Base-by-base conservation (phyloP, 2,888 invertebrate species). In the Arrhopalites spinosus region DNA sequence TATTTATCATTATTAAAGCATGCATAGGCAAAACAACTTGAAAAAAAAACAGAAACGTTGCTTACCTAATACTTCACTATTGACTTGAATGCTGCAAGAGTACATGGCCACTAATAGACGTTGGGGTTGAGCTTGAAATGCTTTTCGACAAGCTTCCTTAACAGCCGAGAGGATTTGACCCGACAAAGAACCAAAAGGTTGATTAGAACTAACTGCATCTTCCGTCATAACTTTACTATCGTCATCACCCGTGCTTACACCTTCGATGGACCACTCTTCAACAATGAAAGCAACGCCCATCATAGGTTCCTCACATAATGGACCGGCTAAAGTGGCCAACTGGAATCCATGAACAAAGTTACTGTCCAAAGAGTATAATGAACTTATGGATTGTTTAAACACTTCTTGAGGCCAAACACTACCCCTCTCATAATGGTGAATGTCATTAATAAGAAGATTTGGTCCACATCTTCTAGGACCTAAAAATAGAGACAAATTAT, bases 41-140 rank as follows among this genome's bases (percentile, higher is more conserved):
- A 3, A 36, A n/a, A 11, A 61, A 23, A 61, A 64, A 27, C 20
- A 61, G 29, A 29, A 59, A 11, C 20, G 15, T 76, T n/a, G 89
- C 92, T 91, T 86, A 93, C 96, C 96, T 84, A 96, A 88, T 79
- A 93, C 93, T 87, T 95, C 94, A 47, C 93, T 91, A 83, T 93
- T 93, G 30, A 93, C 94, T 78, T 92, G 90, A 78, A 96, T 93
- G 83, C 90, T 91, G 85, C 91, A 91, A 66, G 88, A 88, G 85
- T 96, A 98, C 94, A 98, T 97, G 3, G 99, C 98, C 1, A 93
- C 94, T 89, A 98, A 94, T 30, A 99, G 86, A 67, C 98, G 89
- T 84, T 95, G 95, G 0, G 94, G 92, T 84, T 94, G 95, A 69
- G 91, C 90, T 85, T 94, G 93, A 84, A 98, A 94, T 0, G 95